These are phyloP conservation scores for Cyanistes caeruleus DNA, from an alignment of 2,113 vertebrate genomes.

Conservation along the genomic window DNA sequence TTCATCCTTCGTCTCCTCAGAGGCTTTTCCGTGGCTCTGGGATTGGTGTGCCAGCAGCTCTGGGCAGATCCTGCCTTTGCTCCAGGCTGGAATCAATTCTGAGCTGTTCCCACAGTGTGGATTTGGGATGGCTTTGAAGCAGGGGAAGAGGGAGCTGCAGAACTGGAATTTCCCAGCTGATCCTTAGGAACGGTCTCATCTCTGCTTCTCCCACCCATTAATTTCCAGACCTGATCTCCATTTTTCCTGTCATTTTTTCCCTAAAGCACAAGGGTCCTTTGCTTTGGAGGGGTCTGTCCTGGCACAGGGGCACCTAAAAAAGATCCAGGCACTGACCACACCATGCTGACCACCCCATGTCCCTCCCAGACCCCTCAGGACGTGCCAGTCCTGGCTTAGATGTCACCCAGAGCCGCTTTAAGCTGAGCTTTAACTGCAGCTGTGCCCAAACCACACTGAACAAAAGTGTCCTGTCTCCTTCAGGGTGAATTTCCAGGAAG, in stretches of 20 bases:
- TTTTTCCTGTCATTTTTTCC: not conserved
- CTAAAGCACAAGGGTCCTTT: not conserved
- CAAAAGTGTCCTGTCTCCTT: constrained; percentile 9
- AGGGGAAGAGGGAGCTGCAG: not conserved
- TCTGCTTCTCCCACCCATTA: not conserved
- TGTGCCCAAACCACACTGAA: not conserved
- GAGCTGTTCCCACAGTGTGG: not conserved
- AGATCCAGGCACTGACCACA: not conserved
- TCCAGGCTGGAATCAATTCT: not conserved
- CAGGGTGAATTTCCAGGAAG: constrained; percentile 4
- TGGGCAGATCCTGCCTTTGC: not conserved
- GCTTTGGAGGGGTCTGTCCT: not conserved
- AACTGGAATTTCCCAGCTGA: not conserved
- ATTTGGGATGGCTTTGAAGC: not conserved
- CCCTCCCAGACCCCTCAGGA: not conserved
- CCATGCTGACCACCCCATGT: not conserved
- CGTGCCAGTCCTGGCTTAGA: not conserved
- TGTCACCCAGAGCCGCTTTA: not conserved
- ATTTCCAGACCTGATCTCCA: not conserved
- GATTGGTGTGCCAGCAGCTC: not conserved
- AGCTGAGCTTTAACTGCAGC: not conserved
- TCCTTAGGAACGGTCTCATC: not conserved
- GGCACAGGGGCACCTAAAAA: not conserved
- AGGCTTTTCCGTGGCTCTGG: not conserved
- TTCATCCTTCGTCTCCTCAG: not conserved